These are phyloP conservation scores for Sisyra terminalis DNA, from an alignment of 2,888 invertebrate species.

Conservation along the genomic window DNA sequence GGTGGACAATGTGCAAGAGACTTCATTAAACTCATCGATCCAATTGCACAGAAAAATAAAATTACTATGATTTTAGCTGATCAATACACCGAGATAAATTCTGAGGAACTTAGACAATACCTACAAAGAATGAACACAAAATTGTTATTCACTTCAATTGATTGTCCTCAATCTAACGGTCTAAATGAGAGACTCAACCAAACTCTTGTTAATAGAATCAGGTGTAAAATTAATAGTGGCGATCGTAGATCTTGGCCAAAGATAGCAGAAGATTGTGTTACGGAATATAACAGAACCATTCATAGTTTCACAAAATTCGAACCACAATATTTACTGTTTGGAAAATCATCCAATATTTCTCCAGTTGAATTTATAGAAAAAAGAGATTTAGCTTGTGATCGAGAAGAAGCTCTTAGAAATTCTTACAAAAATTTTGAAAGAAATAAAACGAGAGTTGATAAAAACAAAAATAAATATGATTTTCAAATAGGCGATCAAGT, in stretches of 20 bases:
- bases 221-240: slow-evolving; percentile 11
- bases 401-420: slow-evolving; percentile 5
- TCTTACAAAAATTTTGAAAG: neutral
- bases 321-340: slow-evolving; percentile 8
- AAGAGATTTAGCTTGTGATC: slow-evolving; percentile 1
- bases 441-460: slow-evolving; percentile 7
- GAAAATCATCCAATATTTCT: neutral
- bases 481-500: slow-evolving; percentile 7
- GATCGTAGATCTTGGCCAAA: slow-evolving; percentile 10
- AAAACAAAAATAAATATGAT: slow-evolving; percentile 1
- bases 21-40: slow-evolving; percentile 14
- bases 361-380: neutral
- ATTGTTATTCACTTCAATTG: slow-evolving; percentile 13
- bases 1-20: slow-evolving; percentile 12
- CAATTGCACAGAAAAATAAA: slow-evolving; percentile 12
- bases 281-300: slow-evolving; percentile 14
- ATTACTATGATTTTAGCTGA: slow-evolving; percentile 14
- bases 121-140: slow-evolving; percentile 11
- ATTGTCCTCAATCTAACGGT: slow-evolving; percentile 14
- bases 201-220: slow-evolving; percentile 13
- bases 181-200: slow-evolving; percentile 8
- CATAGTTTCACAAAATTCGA: slow-evolving; percentile 13
- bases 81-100: slow-evolving; percentile 15
- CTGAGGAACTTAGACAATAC: slow-evolving; percentile 14
- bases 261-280: slow-evolving; percentile 12